Conservation (phyloP, 2,797 vertebrate species). For the Periophthalmus magnuspinnatus region DNA sequence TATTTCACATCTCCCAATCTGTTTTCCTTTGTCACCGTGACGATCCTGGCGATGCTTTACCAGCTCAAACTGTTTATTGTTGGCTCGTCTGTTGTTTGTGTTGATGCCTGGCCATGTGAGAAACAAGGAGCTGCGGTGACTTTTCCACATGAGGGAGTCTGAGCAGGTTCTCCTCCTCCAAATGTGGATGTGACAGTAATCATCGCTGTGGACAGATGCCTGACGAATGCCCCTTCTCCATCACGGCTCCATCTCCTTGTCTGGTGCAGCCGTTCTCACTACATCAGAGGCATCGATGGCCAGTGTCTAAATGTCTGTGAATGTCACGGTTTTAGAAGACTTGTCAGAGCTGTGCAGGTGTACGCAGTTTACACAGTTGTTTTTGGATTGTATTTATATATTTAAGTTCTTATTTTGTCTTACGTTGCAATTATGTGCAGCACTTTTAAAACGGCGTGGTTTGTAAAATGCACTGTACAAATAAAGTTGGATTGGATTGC, state of each 20-base stretch:
- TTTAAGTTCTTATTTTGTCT: too few relatives aligned
- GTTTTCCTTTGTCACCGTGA: conserved; percentile 68
- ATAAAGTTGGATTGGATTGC: not conserved
- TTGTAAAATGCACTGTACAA: too few relatives aligned
- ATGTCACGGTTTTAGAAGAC: conserved; percentile 55
- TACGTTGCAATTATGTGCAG: too few relatives aligned
- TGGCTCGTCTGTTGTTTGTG: conserved; percentile 60
- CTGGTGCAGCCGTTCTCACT: conserved; percentile 62
- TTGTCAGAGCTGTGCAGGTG: conserved; percentile 27
- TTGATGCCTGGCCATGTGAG: conserved; percentile 27
- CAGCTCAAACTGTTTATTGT: conserved; percentile 53
- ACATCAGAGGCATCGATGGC: conserved; percentile 67
- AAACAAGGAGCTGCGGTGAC: conserved; percentile 26
- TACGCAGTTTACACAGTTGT: conserved; percentile 18
- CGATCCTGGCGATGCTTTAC: conserved; percentile 63
- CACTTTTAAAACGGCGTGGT: too few relatives aligned
- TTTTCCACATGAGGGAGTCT: conserved; percentile 43
- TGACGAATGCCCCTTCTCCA: conserved; percentile 72
- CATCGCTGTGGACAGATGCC: conserved; percentile 71
- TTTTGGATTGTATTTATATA: too few relatives aligned
- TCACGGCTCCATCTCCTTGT: conserved; percentile 65
- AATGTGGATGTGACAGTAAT: conserved; percentile 70
- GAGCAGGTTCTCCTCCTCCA: conserved; percentile 48
- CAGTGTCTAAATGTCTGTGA: conserved; percentile 60
- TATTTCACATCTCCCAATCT: conserved; percentile 73